phyloP scores from a whole-genome alignment of 2,797 vertebrate species.

The Sandelia bainsii region DNA sequence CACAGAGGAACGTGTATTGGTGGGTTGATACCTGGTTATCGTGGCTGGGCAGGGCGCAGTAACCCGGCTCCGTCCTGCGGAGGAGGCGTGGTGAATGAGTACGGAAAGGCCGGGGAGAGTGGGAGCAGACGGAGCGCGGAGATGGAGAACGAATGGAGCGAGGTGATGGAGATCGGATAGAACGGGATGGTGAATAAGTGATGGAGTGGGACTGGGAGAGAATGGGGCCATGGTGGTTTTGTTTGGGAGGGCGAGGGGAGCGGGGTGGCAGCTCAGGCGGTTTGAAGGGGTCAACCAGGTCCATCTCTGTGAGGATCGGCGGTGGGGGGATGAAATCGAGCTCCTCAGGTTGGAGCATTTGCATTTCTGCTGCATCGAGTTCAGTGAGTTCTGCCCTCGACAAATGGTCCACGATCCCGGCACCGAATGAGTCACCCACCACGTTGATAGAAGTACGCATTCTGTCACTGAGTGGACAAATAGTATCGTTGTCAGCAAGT shows the following conservation, averaged over 20 bases:
- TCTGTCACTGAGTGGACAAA: slow-evolving; percentile 82
- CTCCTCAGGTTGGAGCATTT: slow-evolving; percentile 64
- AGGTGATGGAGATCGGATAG: slow-evolving; percentile 79
- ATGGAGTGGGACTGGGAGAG: slow-evolving; percentile 74
- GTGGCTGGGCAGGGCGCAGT: slow-evolving; percentile 80
- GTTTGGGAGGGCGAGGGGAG: slow-evolving; percentile 80
- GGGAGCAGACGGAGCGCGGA: slow-evolving; percentile 81
- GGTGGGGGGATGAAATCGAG: slow-evolving; percentile 82
- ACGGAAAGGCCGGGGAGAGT: slow-evolving; percentile 80
- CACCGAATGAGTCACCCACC: slow-evolving; percentile 89
- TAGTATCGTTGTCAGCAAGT: slow-evolving; percentile 16
- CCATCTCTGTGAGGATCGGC: slow-evolving; percentile 78
- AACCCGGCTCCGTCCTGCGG: slow-evolving; percentile 77
- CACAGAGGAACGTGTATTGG: not conserved
- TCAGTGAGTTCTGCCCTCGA: slow-evolving; percentile 83
- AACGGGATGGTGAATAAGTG: slow-evolving; percentile 79
- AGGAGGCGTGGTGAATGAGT: slow-evolving; percentile 80
- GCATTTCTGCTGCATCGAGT: slow-evolving; percentile 78
- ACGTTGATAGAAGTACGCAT: slow-evolving; percentile 91
- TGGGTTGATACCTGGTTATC: slow-evolving; percentile 79
- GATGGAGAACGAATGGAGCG: slow-evolving; percentile 81
- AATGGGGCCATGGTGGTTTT: slow-evolving; percentile 77
- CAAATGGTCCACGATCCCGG: slow-evolving; percentile 88
- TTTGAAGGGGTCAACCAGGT: slow-evolving; percentile 78
- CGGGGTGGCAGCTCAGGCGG: slow-evolving; percentile 83